phyloP scores from a whole-genome alignment of 2,797 vertebrate species.

The Acanthis flammea region DNA sequence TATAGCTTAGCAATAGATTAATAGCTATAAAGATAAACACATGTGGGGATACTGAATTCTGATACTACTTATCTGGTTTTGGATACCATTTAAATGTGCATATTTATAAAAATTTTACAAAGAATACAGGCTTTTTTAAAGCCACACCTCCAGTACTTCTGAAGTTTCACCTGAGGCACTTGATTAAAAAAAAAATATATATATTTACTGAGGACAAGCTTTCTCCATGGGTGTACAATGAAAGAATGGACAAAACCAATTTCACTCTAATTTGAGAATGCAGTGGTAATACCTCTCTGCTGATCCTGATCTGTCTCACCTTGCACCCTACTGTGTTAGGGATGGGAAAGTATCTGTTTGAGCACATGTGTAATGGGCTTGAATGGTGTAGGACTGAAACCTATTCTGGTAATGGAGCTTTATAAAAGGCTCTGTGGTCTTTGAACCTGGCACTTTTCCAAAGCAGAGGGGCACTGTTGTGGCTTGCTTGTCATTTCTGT shows the following conservation, averaged over 20 bases:
- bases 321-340: not conserved
- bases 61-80: not conserved
- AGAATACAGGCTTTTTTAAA: not conserved
- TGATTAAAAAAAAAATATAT: conserved; percentile 44
- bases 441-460: not conserved
- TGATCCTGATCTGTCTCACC: conserved; percentile 23
- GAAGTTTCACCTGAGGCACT: not conserved
- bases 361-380: conserved; percentile 1
- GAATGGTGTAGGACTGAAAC: conserved; percentile 15
- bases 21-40: not conserved
- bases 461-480: not conserved
- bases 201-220: not conserved
- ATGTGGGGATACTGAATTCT: not conserved
- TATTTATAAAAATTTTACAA: not conserved
- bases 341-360: conserved; percentile 23
- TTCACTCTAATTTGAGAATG: conserved; percentile 37
- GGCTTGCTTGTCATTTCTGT: not conserved
- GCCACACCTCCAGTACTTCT: not conserved
- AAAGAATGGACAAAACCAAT: not conserved
- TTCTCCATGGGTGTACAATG: conserved; percentile 5
- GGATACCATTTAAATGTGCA: not conserved
- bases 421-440: not conserved
- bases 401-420: conserved; percentile 7
- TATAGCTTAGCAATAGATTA: not conserved
- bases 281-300: not conserved